Conservation (phyloP, 2,888 invertebrate genomes). For the Archips crataeganus region DNA sequence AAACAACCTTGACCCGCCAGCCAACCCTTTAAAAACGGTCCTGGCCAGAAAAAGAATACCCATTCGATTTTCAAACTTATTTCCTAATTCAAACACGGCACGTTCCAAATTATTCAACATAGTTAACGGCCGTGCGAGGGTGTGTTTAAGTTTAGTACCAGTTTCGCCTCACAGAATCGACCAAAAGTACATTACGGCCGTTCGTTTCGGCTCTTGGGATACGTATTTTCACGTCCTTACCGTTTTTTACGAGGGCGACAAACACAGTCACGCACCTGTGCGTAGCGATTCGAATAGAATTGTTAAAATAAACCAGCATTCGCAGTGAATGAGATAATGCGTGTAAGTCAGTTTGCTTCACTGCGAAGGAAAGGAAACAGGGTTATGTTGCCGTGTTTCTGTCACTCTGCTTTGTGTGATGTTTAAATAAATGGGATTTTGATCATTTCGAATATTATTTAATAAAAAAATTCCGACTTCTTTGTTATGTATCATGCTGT, state of each 20-base stretch:
- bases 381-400: background rate
- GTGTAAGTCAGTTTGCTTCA: conserved; percentile 3
- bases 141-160: conserved; percentile 19
- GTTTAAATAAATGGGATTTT: too few species aligned
- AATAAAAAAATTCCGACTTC: too few species aligned
- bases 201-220: conserved; percentile 35
- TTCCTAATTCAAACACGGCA: conserved; percentile 16
- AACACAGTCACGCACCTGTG: conserved; percentile 37
- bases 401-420: background rate
- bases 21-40: background rate
- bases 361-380: background rate
- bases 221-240: conserved; percentile 39
- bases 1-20: background rate
- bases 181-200: conserved; percentile 19
- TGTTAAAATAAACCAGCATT: conserved; percentile 29
- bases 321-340: conserved; percentile 14
- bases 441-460: too few species aligned
- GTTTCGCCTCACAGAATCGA: conserved; percentile 18
- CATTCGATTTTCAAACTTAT: background rate
- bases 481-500: too few species aligned
- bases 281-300: conserved; percentile 19
- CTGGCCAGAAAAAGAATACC: conserved; percentile 8
- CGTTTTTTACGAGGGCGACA: conserved; percentile 35
- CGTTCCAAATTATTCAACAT: conserved; percentile 22
- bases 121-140: conserved; percentile 13